These are phyloP conservation scores for Nibea albiflora DNA, from an alignment of 2,113 vertebrate species.

Conservation along the genomic window DNA sequence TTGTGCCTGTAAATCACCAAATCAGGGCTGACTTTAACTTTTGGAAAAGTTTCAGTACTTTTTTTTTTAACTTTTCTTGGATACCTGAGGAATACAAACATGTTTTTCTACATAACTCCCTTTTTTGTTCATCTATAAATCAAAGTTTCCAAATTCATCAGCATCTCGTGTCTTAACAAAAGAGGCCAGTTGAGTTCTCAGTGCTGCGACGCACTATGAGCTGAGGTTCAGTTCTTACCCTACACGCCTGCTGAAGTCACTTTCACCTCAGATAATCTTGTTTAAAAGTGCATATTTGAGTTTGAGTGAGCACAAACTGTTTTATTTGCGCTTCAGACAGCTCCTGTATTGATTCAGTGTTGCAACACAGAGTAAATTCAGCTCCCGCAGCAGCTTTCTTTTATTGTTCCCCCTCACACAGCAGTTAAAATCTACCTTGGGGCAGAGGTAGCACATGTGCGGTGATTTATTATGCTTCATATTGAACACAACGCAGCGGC, in stretches of 20 bases:
- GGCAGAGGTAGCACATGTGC: neutral
- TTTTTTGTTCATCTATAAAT: neutral
- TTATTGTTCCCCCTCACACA: neutral
- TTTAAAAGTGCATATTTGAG: neutral
- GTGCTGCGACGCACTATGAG: neutral
- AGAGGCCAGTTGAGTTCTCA: neutral
- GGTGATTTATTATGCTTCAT: slow-evolving; percentile 24
- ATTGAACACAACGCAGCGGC: slow-evolving; percentile 10
- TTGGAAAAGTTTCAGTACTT: neutral
- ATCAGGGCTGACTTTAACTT: neutral
- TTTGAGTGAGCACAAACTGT: neutral
- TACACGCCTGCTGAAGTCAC: neutral
- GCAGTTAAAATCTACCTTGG: neutral
- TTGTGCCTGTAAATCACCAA: neutral
- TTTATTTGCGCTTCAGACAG: slow-evolving; percentile 1
- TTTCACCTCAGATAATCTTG: neutral
- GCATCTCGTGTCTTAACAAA: neutral
- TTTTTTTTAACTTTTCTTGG: too few species aligned
- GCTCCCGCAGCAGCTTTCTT: slow-evolving; percentile 9
- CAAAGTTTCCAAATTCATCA: neutral
- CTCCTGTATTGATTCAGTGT: neutral
- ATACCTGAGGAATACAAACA: too few species aligned
- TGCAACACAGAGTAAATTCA: neutral
- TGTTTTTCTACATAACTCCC: neutral
- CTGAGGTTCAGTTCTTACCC: neutral